These are phyloP conservation scores for Drosophila birchii DNA, from an alignment of 2,888 invertebrate genomes.

Conservation along the genomic window DNA sequence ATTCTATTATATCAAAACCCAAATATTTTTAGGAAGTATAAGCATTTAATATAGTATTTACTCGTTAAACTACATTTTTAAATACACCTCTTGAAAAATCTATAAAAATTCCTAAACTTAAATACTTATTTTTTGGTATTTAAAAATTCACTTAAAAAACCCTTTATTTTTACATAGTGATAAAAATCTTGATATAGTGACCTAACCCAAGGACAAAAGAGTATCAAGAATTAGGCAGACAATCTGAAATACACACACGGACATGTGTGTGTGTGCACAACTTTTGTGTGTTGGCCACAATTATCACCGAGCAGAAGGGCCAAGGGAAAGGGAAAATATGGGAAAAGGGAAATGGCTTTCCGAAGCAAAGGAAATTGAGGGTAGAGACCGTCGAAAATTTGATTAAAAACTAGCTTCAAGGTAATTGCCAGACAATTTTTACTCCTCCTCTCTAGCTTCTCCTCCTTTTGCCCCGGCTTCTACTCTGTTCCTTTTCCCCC, in stretches of 20 bases:
- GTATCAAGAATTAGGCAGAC: slow-evolving; percentile 26
- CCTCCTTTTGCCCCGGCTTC: too few relatives aligned
- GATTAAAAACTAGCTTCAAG: slow-evolving; percentile 72
- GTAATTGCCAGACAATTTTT: slow-evolving; percentile 58
- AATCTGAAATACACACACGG: background rate
- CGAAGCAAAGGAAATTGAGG: slow-evolving; percentile 33
- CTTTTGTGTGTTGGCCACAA: slow-evolving; percentile 45
- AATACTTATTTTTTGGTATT: background rate
- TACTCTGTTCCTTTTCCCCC: background rate
- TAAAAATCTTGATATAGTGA: background rate
- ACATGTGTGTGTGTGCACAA: slow-evolving; percentile 24
- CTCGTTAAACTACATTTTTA: too few relatives aligned
- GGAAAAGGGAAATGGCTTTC: slow-evolving; percentile 11
- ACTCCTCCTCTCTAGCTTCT: background rate
- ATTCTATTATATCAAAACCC: too few relatives aligned
- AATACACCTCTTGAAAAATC: too few relatives aligned
- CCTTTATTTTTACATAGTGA: background rate
- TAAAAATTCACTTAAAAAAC: background rate
- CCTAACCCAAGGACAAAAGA: background rate
- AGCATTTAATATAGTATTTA: background rate
- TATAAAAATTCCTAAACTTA: background rate
- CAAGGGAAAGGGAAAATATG: slow-evolving; percentile 12
- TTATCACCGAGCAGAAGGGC: slow-evolving; percentile 24
- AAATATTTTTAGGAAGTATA: background rate
- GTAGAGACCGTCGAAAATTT: slow-evolving; percentile 63